Base-by-base conservation (phyloP, 2,888 invertebrate genomes). In the Calliopum simillimum region DNA sequence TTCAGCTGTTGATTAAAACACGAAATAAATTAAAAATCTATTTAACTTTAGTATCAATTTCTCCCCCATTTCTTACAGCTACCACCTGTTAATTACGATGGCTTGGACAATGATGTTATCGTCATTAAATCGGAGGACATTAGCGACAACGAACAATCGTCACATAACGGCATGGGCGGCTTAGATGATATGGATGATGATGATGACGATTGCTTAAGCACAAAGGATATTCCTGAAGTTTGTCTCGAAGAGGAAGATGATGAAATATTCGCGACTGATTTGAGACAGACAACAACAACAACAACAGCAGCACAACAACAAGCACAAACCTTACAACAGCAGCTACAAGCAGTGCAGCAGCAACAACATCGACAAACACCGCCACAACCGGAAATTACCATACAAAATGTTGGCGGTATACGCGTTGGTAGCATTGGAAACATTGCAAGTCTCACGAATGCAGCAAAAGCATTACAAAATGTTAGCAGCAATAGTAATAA, bases 61-160 rank as follows among this genome's bases (percentile, higher is more conserved):
- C 43, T 66, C 56, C 56, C 13, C 25, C 19, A 16, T 53, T 43
- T 70, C 3, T 71, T 74, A 41, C 75, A 76, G 71, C 72, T 76
- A 53, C 75, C 74, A 1, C 64, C 80, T 72, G 72, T 79, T 47
- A 78, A 75, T 13, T 83, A 79, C 61, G 83, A 83, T 71, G 78
- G 81, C 71, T 81, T 85, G 77, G 85, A 86, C 70, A 81, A 79
- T 49, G 85, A 85, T 72, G 84, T 86, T 43, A 84, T 85, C 65
- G 80, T 85, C 59, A 85, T 86, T 61, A 86, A 86, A 78, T 85
- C 85, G 21, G 85, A 86, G 76, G 85, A 85, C 44, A 81, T 86
- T 4, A 86, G 85, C 76, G 85, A 85, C 71, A 85, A 86, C 71
- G 85, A 85, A 44, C 85, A 86, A 69, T 82, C 81, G 6, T 84